Evolutionary conservation across 2,888 invertebrate genomes (phyloP), one percentile per base, ranked within the genome.

Genomic region (Vannuccia rotundouncinata): DNA sequence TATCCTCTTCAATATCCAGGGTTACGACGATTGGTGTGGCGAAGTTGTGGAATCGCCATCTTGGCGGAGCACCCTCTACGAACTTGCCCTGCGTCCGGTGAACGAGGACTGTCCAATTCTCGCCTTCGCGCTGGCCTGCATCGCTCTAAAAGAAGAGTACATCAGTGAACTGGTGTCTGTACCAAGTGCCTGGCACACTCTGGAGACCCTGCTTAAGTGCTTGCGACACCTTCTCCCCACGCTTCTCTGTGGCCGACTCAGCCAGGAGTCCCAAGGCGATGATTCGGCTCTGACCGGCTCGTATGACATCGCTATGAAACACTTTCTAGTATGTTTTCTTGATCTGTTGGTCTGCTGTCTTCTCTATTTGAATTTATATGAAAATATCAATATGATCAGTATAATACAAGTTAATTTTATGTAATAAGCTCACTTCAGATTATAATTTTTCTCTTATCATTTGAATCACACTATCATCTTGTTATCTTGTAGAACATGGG

Each of bases 101-200:
- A 80, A 80, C 29, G 80, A 80, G 29, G 80, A 79, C 28, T 80
- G 80, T 31, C 80, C 80, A 5, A 80, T 80, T 30, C 31, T 80
- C 1, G 80, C 80, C 1, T 29, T 80, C 5, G 77, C 80, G 5
- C 80, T 80, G 79, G 31, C 80, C 25, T 80, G 80, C 59, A 80
- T 80, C 29, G 80, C 80, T 22, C 31, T 80, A n/a, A 74, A 80
- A 17, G 80, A 80, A 22, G 59, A 80, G 27, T 59, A 78, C 17
- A 27, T 80, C 22, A 45, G 80, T 1, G 80, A 80, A 28, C 78
- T 80, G 31, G 31, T 78, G 5, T 79, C 80, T 13, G 80, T 80
- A 5, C 78, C 80, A 1, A n/a, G n/a, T 1, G 77, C 80, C 22
- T 80, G 80, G 80, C 80, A 78, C 28, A 78, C 77, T 28, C 28